Conservation (phyloP, 1,140 invertebrate genomes). For the Ips nitidus region DNA sequence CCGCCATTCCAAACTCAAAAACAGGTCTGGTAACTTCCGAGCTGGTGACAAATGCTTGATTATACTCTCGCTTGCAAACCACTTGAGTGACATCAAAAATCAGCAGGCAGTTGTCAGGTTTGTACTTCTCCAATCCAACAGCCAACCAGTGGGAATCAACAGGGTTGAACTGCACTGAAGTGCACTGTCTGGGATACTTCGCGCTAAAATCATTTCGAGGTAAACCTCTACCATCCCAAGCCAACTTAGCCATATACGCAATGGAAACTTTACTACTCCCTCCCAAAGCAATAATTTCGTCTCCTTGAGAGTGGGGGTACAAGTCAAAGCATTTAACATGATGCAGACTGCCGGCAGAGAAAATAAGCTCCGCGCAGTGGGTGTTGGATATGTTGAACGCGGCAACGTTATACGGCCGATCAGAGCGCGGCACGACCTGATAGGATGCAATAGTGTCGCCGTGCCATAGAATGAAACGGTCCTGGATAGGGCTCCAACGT, state of each 20-base stretch:
- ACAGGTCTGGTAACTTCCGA: slow-evolving; percentile 58
- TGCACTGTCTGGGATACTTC: slow-evolving; percentile 78
- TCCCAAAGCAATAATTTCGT: slow-evolving; percentile 21
- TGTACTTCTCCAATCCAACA: slow-evolving; percentile 82
- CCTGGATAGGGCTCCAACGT: slow-evolving; percentile 76
- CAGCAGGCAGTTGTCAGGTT: slow-evolving; percentile 77
- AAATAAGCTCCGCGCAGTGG: slow-evolving; percentile 66
- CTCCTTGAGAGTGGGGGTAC: slow-evolving; percentile 55
- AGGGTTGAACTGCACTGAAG: slow-evolving; percentile 87
- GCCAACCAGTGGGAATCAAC: slow-evolving; percentile 79
- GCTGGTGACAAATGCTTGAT: slow-evolving; percentile 34
- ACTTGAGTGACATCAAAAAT: slow-evolving; percentile 76
- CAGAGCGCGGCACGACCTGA: slow-evolving; percentile 66
- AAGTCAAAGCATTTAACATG: slow-evolving; percentile 80
- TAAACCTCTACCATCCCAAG: slow-evolving; percentile 20
- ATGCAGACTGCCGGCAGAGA: slow-evolving; percentile 65
- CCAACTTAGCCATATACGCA: slow-evolving; percentile 23
- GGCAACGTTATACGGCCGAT: slow-evolving; percentile 42
- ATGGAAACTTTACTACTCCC: slow-evolving; percentile 17
- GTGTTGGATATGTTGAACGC: slow-evolving; percentile 66
- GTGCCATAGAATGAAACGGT: slow-evolving; percentile 86
- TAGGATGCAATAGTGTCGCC: slow-evolving; percentile 78
- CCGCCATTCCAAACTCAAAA: slow-evolving; percentile 72
- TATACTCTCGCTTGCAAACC: slow-evolving; percentile 49
- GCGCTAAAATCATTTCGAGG: slow-evolving; percentile 19